Base-by-base conservation (phyloP, 2,888 invertebrate species). In the Cephalotes varians region DNA sequence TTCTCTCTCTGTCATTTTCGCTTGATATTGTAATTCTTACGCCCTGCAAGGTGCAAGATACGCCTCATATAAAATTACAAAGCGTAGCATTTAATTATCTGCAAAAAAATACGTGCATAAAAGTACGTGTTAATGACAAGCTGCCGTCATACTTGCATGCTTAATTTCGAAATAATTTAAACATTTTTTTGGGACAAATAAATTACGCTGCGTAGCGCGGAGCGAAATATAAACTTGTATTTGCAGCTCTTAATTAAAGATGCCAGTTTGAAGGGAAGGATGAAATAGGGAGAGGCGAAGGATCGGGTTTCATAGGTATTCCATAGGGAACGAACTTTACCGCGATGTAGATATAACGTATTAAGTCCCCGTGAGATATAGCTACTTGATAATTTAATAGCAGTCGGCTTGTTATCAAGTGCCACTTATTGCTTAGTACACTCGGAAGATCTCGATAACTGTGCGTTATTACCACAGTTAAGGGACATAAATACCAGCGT, bases 221-320 rank as follows among this genome's bases (percentile, higher is more conserved):
- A 12, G 34, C 6, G 71, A 47, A 18, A 56, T 56, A 44, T 44
- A 21, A 40, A 44, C 6, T 44, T 25, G 44, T 31, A n/a, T 31
- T 34, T 56, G n/a, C 31, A 44, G 40, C 40, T 12, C 44, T 71
- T 72, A 72, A 71, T 79, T 79, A 56, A 21, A 71, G 77, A 72
- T 21, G 15, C 18, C 18, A 28, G 18, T n/a, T 71, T 4, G 49
- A 49, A 34, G 47, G 21, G n/a, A 4, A 31, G 34, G 18, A 28
- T 9, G 34, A 49, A n/a, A 7, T 7, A 51, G 51, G 9, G 44
- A 21, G n/a, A 51, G 51, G 18, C 12, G 10, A 34, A 40, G 15
- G 12, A 12, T 21, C 18, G 62, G 62, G 7, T 47, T 62, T 47
- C 64, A 69, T 37, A 25, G 67, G 18, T 54, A 77, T 34, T 44